A percentile compares a stretch with the other conserved stretches of the same genome.
Conservation (phyloP, 23 tunicate genomes). For the Ascidia mentula region DNA sequence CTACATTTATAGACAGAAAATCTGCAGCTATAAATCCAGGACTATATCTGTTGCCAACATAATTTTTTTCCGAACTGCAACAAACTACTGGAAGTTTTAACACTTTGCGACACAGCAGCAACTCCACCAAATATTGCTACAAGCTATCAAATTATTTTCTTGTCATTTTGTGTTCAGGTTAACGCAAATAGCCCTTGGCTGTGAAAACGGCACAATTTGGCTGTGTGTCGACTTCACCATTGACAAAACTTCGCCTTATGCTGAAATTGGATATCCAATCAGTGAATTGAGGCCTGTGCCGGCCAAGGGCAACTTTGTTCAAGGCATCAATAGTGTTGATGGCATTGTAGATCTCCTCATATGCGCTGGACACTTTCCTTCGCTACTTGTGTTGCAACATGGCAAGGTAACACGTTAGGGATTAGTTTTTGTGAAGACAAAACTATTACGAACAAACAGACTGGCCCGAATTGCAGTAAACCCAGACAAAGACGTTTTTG, state of each 20-base stretch:
- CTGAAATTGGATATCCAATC: constrained; percentile 77
- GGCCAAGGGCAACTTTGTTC: constrained; percentile 12
- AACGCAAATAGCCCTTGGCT: constrained; percentile 89
- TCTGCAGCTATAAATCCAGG: no score
- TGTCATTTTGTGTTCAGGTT: constrained; percentile 18
- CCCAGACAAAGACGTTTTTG: no score
- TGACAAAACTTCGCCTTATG: constrained; percentile 38
- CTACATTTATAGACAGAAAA: no score
- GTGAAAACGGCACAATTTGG: constrained; percentile 78
- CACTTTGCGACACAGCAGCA: no score
- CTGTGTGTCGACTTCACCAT: constrained; percentile 59
- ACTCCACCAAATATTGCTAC: no score
- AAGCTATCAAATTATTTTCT: not conserved
- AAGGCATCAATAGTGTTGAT: not conserved
- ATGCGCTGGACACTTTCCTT: constrained; percentile 77
- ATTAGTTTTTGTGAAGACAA: no score
- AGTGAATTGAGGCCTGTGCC: constrained; percentile 53
- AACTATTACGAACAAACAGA: no score
- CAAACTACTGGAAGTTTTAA: no score
- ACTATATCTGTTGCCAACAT: no score
- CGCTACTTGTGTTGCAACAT: constrained; percentile 45
- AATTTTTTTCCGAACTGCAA: no score
- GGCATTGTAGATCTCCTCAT: constrained; percentile 55
- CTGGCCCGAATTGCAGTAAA: no score
- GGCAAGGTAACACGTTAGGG: constrained; percentile 92